These are phyloP conservation scores for Oryzias dopingdopingensis DNA, from an alignment of 2,797 vertebrate species.

Conservation along the genomic window DNA sequence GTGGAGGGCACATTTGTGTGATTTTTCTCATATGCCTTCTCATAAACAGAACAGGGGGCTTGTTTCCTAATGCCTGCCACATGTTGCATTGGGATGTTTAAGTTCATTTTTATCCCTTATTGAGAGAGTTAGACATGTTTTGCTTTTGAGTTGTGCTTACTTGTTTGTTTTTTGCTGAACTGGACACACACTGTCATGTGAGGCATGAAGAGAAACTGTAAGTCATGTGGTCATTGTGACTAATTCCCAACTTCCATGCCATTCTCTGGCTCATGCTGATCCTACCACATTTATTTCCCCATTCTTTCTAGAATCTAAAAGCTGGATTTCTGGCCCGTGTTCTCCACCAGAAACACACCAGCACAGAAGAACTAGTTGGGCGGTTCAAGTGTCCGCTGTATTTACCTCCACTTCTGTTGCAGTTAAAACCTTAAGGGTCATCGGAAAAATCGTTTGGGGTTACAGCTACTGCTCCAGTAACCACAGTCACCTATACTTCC, in stretches of 20 bases:
- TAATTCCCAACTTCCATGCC: constrained; percentile 37
- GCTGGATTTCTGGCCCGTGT: constrained; percentile 1
- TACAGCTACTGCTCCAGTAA: no score
- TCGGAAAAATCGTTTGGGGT: no score
- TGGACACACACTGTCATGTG: constrained; percentile 49
- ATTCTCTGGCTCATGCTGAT: neutral
- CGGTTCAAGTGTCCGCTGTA: neutral
- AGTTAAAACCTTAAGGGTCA: no score
- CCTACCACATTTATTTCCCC: constrained; percentile 1
- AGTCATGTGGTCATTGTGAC: constrained; percentile 69
- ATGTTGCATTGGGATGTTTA: constrained; percentile 15
- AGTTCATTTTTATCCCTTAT: neutral
- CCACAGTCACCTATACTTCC: no score
- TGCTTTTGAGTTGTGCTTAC: constrained; percentile 56
- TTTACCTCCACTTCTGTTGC: no score
- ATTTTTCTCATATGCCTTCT: no score
- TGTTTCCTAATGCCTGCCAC: constrained; percentile 17
- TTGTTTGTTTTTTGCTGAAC: constrained; percentile 58
- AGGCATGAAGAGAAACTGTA: constrained; percentile 64
- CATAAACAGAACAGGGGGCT: constrained; percentile 11
- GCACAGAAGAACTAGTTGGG: neutral
- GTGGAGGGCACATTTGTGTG: no score
- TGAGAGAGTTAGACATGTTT: constrained; percentile 9
- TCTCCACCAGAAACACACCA: neutral
- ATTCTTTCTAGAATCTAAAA: neutral